Base-by-base conservation (phyloP, 2,888 invertebrate genomes). In the Keiferia lycopersicella region DNA sequence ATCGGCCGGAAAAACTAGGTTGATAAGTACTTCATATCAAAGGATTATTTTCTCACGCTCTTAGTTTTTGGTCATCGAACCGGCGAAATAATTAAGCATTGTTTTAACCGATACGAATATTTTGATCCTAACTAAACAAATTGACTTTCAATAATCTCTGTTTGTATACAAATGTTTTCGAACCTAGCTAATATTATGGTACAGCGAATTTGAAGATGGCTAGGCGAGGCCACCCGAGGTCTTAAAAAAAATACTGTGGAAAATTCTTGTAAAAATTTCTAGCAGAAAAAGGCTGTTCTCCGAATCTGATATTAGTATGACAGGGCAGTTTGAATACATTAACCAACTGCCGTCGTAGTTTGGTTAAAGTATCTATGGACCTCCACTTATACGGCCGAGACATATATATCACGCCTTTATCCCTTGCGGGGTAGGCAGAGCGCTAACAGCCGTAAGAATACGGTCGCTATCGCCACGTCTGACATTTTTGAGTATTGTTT, bases 261-360 rank as follows among this genome's bases (percentile, higher is more conserved):
- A 60, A 60, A 60, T 60, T 60, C 26, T n/a, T 3, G 34, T 20
- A 60, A 45, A 45, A 22, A 20, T n/a, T n/a, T 48, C 60, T 41
- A 6, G 12, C 41, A 60, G 48, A 50, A 62, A 50, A 53, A 53
- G 61, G 26, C 51, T 61, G 51, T 20, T 38, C 38, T 18, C 20
- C 61, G 38, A 51, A 61, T 51, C 39, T 53, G 53, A 22, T 39
- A 8, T 4, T 1, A 8, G 61, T 50, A 16, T 10, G 6, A 10
- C 18, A 39, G 22, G 14, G 38, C n/a, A n/a, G 38, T 53, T 62
- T 53, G 53, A 62, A 39, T 62, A 53, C 34, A 53, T 62, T 62
- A 53, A 53, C 61, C 34, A 50, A 16, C 11, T 50, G 50, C 14
- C 16, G 34, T 18, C 30, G 48, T 61, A 61, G 48, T 34, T 48